phyloP scores from a whole-genome alignment of 2,113 vertebrate species.

The Chascanopsetta lugubris region DNA sequence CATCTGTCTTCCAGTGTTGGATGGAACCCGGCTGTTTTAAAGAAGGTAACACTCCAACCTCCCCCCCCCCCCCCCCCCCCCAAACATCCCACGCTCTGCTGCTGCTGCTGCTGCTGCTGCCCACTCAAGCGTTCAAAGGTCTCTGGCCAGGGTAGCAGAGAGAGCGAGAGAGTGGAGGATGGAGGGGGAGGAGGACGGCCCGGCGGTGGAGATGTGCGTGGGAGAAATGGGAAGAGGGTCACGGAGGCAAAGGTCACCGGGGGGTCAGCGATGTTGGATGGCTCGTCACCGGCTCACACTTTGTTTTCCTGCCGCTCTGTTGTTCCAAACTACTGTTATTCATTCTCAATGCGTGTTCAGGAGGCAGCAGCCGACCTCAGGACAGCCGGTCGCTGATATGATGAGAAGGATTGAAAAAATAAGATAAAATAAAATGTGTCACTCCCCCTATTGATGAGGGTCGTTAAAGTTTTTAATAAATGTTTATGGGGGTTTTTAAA shows the following conservation, averaged over 20 bases:
- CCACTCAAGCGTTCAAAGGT: constrained; percentile 69
- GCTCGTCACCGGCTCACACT: constrained; percentile 35
- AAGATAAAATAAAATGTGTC: too few species aligned
- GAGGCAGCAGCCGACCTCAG: too few species aligned
- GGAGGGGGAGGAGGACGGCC: constrained; percentile 7
- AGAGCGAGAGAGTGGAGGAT: constrained; percentile 8
- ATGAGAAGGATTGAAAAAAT: too few species aligned
- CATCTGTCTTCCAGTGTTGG: constrained; percentile 64
- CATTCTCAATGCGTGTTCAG: too few species aligned
- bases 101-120: constrained; percentile 56
- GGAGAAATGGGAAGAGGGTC: constrained; percentile 43
- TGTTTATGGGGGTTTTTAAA: too few species aligned
- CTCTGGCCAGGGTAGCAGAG: constrained; percentile 54
- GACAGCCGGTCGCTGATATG: too few species aligned
- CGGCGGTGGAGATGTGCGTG: constrained; percentile 28
- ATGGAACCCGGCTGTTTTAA: constrained; percentile 60
- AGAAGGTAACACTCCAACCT: constrained; percentile 55
- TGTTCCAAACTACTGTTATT: constrained; percentile 20
- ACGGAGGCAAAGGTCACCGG: constrained; percentile 54
- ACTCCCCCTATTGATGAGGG: too few species aligned
- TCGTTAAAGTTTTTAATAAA: too few species aligned
- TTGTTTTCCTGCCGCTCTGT: constrained; percentile 30
- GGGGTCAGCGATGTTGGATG: constrained; percentile 41
- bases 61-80: constrained; percentile 69
- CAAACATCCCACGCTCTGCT: constrained; percentile 72